Evolutionary conservation across 2,797 vertebrate species (phyloP), one percentile per base, ranked within the genome.

Genomic region (Lutra lutra): DNA sequence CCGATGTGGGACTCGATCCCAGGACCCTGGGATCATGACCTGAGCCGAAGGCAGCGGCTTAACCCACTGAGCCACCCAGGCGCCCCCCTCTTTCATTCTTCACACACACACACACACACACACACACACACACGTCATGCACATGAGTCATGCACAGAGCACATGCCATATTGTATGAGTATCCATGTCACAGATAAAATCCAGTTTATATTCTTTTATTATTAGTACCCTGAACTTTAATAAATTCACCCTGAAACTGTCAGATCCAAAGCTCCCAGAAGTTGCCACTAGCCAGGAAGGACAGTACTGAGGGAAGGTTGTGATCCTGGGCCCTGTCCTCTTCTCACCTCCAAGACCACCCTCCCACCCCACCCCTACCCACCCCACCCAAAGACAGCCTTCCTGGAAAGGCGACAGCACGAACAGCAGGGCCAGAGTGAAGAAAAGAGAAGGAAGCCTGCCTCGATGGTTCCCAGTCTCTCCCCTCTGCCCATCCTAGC

Each of bases 161-260:
- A 70, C 84, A 70, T 32, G 72, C 51, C 46, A 66, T 2, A 0
- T 58, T 56, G 79, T 75, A 64, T 15, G n/a, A 86, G 23, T 79
- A 51, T 43, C 32, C 51, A 17, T 72, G 77, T 66, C 79, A 85
- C 83, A 96, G 78, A n/a, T 75, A 89, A 95, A 89, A 60, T 82
- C 90, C 92, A 78, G 54, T 68, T 86, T 89, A 83, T 23, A 86
- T 78, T 94, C 29, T 95, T 86, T 75, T 73, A 62, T 90, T 80
- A 97, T 73, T 88, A 93, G 93, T 72, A 60, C 4, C 46, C 54
- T 92, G 83, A 82, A 89, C 87, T 95, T 92, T 64, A 88, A 93
- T 90, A 62, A 79, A 75, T 91, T 77, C 17, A 27, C 35, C 25
- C 14, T 68, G 82, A 66, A 86, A 85, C 73, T 64, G 27, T 78